Percentiles rank a stretch among this genome's conserved stretches.
These are phyloP conservation scores for Heliconius congener DNA, from an alignment of 1,140 invertebrate species.

Conservation along the genomic window DNA sequence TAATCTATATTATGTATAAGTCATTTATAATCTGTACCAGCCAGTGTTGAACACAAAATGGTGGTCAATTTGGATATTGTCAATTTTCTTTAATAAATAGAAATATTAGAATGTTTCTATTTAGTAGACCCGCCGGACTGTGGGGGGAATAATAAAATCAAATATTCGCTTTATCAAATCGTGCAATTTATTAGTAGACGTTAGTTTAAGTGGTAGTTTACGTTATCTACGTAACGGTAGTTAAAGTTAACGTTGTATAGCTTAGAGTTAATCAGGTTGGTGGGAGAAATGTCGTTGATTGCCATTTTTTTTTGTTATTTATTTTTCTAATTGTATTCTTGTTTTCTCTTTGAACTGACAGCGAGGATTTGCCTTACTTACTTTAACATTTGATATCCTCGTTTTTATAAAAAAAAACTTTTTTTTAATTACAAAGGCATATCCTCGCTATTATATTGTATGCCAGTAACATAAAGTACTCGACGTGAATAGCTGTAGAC, in stretches of 20 bases:
- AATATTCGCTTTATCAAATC: slow-evolving; percentile 77
- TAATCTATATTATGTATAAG: slow-evolving; percentile 25
- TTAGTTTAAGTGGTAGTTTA: slow-evolving; percentile 67
- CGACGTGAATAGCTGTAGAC: slow-evolving; percentile 62
- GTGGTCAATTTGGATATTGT: slow-evolving; percentile 64
- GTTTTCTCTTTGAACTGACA: slow-evolving; percentile 59
- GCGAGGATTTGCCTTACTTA: slow-evolving; percentile 39
- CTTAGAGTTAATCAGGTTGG: slow-evolving; percentile 59
- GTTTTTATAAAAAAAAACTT: not conserved
- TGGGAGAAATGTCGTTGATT: slow-evolving; percentile 63
- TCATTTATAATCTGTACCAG: slow-evolving; percentile 37
- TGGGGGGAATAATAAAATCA: slow-evolving; percentile 60
- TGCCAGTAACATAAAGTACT: slow-evolving; percentile 73
- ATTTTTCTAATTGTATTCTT: slow-evolving; percentile 75
- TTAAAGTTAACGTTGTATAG: slow-evolving; percentile 64
- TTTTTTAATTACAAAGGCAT: slow-evolving; percentile 24
- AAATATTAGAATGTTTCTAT: slow-evolving; percentile 29
- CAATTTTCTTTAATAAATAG: slow-evolving; percentile 55
- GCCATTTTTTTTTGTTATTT: slow-evolving; percentile 78
- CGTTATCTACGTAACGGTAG: slow-evolving; percentile 56
- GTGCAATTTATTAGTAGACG: slow-evolving; percentile 78
- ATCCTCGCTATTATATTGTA: slow-evolving; percentile 57
- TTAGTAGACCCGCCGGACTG: slow-evolving; percentile 51
- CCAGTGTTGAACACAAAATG: slow-evolving; percentile 49
- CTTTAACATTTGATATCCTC: not conserved